Base-by-base conservation (phyloP, 2,797 vertebrate genomes). In the Otolemur crassicaudatus region DNA sequence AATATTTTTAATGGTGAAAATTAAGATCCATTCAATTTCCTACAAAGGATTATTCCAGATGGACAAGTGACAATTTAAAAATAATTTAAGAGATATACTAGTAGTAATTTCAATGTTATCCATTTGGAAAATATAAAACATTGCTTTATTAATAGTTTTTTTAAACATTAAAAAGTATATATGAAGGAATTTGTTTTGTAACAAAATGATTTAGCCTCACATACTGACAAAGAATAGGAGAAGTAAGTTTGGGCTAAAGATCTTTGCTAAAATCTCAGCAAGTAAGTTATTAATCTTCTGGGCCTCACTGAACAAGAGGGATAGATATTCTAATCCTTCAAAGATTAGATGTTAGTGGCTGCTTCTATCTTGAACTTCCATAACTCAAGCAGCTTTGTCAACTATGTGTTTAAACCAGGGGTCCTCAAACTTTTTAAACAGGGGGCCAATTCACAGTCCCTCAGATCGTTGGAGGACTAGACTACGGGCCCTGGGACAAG, bases 121-220 rank as follows among this genome's bases (percentile, higher is more conserved):
- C 23, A 87, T 91, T 83, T 87, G 65, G 76, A 90, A 92, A 88
- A 93, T 25, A 90, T 34, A 13, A 85, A 91, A 91, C 72, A 49
- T 65, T 80, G 65, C 34, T 49, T 84, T 77, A 12, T 90, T 90
- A 27, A 61, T 29, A 43, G n/a, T 46, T 56, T 72, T 6, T 96
- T 79, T 91, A 5, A 85, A 80, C 22, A 96, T 72, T 97, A 73
- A 84, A 49, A 84, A 58, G 16, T 86, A 65, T 86, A 65, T 22
- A 81, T 37, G 76, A 93, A 77, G 25, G 3, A 79, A 27, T 85
- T 89, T 91, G 56, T 95, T 94, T 81, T 70, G 1, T 53, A 94
- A 86, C 82, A 91, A 90, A 81, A 60, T 92, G 76, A 70, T 37
- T 84, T 61, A 70, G 43, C 10, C 87, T 95, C 63, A 73, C 17